These are phyloP conservation scores for Gymnoscopelus braueri DNA, from an alignment of 2,797 vertebrate genomes.

Conservation along the genomic window DNA sequence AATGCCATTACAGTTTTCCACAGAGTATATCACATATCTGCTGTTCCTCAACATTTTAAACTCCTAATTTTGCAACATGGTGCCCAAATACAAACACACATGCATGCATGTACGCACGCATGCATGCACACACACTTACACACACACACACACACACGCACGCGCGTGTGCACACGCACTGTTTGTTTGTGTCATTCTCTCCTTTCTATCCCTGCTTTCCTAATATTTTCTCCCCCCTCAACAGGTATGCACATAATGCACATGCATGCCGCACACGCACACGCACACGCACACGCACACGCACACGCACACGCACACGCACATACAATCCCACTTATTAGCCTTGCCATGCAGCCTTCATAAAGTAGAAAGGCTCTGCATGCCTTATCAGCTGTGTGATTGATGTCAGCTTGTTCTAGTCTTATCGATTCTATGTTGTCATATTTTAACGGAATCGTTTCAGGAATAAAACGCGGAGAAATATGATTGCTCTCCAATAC, in stretches of 20 bases:
- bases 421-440: constrained; percentile 74
- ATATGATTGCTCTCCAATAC: constrained; percentile 65
- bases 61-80: too few relatives aligned
- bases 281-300: too few relatives aligned
- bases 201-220: constrained; percentile 28
- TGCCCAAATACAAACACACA: background rate
- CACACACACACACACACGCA: constrained; percentile 12
- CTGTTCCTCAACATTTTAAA: too few relatives aligned
- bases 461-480: constrained; percentile 64
- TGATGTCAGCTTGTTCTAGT: constrained; percentile 67
- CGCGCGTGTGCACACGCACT: constrained; percentile 40
- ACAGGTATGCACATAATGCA: too few relatives aligned
- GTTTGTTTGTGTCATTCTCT: constrained; percentile 28
- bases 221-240: background rate
- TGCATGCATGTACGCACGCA: too few relatives aligned
- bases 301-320: too few relatives aligned
- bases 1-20: background rate
- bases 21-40: too few relatives aligned
- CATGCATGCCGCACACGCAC: too few relatives aligned
- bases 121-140: background rate
- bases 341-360: constrained; percentile 7
- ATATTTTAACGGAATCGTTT: constrained; percentile 64
- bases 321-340: too few relatives aligned
- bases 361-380: constrained; percentile 55
- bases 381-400: constrained; percentile 65